Conservation (phyloP, 2,888 invertebrate species). For the Sinopyrophorus schimmeli region DNA sequence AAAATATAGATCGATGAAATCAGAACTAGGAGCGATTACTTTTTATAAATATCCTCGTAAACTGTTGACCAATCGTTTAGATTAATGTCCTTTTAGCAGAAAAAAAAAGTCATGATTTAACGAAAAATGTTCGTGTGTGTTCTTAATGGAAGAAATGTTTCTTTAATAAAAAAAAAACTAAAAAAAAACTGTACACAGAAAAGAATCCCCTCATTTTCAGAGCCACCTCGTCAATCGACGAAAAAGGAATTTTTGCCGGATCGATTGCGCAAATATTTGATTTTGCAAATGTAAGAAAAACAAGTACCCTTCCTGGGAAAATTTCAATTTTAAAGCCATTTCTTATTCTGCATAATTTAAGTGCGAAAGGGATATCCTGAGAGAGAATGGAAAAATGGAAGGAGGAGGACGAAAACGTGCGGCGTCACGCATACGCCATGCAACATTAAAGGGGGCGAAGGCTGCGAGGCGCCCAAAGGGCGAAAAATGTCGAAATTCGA, state of each 20-base stretch:
- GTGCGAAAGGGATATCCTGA: constrained; percentile 19
- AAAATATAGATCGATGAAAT: too few relatives aligned
- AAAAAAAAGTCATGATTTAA: constrained; percentile 30
- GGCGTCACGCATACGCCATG: constrained; percentile 13
- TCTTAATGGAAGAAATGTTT: constrained; percentile 61
- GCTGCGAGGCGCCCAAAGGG: constrained; percentile 17
- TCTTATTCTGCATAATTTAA: constrained; percentile 30
- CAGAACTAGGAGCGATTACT: constrained; percentile 20
- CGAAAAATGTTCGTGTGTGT: constrained; percentile 63
- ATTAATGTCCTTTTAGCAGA: constrained; percentile 29
- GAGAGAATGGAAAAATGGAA: constrained; percentile 17
- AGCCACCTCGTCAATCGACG: too few relatives aligned
- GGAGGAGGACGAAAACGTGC: constrained; percentile 14
- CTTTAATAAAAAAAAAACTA: constrained; percentile 59
- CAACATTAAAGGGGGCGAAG: constrained; percentile 17
- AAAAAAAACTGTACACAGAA: too few relatives aligned
- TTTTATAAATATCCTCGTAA: constrained; percentile 28
- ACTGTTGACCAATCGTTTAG: constrained; percentile 51
- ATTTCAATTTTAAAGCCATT: constrained; percentile 28
- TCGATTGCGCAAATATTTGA: constrained; percentile 28
- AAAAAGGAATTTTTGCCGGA: constrained; percentile 3
- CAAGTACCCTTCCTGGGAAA: constrained; percentile 14
- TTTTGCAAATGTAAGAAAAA: constrained; percentile 23
- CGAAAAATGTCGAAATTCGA: constrained; percentile 8
- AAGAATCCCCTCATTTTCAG: too few relatives aligned